phyloP scores from a whole-genome alignment of 2,113 vertebrate species.

The Ammodramus savannarum region DNA sequence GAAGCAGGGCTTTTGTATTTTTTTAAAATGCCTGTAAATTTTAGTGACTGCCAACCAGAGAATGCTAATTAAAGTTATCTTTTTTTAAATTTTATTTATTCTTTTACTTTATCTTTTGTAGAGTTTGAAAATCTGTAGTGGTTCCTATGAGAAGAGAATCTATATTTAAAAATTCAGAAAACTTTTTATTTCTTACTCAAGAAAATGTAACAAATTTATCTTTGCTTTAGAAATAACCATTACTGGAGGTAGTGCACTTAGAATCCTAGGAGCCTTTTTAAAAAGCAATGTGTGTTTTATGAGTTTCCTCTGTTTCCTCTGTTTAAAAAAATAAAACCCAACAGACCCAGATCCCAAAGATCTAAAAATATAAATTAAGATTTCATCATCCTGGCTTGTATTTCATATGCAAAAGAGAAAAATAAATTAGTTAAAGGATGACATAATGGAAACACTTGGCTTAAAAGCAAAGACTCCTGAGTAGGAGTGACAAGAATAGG shows the following conservation, averaged over 20 bases:
- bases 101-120: not conserved
- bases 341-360: not conserved
- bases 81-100: not conserved
- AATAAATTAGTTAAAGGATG: not conserved
- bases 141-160: not conserved
- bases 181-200: not conserved
- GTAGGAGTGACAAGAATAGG: not conserved
- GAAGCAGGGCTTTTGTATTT: not conserved
- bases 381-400: not conserved
- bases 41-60: not conserved
- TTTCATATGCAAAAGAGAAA: not conserved
- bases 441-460: not conserved
- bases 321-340: not conserved
- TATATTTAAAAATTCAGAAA: not conserved
- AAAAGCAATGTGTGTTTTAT: not conserved
- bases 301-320: not conserved
- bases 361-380: not conserved
- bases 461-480: not conserved
- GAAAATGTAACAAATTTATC: not conserved
- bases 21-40: conserved; percentile 6
- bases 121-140: not conserved
- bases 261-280: not conserved
- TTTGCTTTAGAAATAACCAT: not conserved
- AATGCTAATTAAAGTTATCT: not conserved
- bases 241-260: not conserved